Evolutionary conservation across 2,888 invertebrate genomes (phyloP), one percentile per base, ranked within the genome.

Genomic region (Leistus spinibarbis): DNA sequence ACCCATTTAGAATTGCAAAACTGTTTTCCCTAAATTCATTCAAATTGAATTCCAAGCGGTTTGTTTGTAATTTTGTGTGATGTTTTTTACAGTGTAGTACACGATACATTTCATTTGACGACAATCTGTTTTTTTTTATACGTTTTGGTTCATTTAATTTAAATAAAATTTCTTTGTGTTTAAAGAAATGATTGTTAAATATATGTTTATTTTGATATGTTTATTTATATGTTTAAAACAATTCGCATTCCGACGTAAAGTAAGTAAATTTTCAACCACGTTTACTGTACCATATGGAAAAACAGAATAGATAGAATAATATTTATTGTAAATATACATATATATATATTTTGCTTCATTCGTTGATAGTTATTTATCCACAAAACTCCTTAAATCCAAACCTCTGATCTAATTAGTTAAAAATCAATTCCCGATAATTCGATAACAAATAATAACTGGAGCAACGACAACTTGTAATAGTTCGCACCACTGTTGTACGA

Each of bases 391-490:
- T 17, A 13, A 54, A 54, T 54, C 54, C 54, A 16, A 16, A 54
- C 13, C 54, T 16, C 3, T 54, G 54, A 54, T 54, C 16, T 57
- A 40, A 60, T 87, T 86, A 98, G 86, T 99, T 99, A 84, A 99
- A 99, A 82, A 99, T 91, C 69, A 99, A 89, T 82, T 99, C 97
- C 83, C 94, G 96, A 85, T 98, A 99, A 86, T 95, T 96, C 79
- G 92, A 91, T 60, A 99, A 89, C 76, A 99, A 89, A 85, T 98
- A 96, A 83, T 97, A 96, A 81, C 97, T 94, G 62, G 97, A 96
- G 9, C 98, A 98, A 77, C 94, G 90, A 85, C 98, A 99, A 87
- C 96, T 98, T 77, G 97, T 99, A 2, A 97, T 95, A 1, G 99
- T 98, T 75, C 99, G 89, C 0, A 99, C 99, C 9, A 99, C 98